Conservation (phyloP, 2,888 invertebrate species). For the Acanthococcus lagerstroemiae region DNA sequence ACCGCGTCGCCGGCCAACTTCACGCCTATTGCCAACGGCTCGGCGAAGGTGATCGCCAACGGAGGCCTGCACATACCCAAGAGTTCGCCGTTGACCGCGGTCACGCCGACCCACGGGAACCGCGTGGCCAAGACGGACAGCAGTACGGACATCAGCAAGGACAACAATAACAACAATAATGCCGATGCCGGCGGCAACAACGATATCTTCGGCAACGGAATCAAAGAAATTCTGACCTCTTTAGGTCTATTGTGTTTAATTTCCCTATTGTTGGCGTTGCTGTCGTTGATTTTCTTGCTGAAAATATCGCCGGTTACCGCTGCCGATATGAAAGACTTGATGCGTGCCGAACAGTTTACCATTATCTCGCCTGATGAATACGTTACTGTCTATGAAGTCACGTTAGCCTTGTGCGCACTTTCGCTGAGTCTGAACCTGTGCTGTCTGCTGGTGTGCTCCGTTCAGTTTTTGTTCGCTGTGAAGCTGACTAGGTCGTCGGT, state of each 20-base stretch:
- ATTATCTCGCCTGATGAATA: conserved; percentile 65
- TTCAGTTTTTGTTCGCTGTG: conserved; percentile 87
- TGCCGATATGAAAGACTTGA: conserved; percentile 45
- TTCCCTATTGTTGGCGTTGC: conserved; percentile 68
- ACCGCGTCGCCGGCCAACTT: background rate
- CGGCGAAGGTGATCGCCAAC: conserved; percentile 42
- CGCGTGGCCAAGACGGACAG: conserved; percentile 11
- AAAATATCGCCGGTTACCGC: conserved; percentile 64
- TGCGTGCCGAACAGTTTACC: conserved; percentile 49
- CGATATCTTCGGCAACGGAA: conserved; percentile 42
- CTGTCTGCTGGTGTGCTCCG: conserved; percentile 84
- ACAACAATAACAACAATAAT: conserved; percentile 36
- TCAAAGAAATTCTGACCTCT: conserved; percentile 72
- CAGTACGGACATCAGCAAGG: conserved; percentile 36
- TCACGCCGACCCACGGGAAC: too few relatives aligned
- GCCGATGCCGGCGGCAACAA: conserved; percentile 40
- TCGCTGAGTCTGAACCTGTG: conserved; percentile 80
- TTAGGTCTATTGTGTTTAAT: conserved; percentile 75
- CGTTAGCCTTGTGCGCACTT: conserved; percentile 76
- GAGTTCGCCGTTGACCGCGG: conserved; percentile 30
- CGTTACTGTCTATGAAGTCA: conserved; percentile 82
- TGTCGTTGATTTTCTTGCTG: conserved; percentile 73
- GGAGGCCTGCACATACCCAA: conserved; percentile 53
- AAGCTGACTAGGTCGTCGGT: conserved; percentile 80
- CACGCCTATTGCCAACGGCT: conserved; percentile 41